These are phyloP conservation scores for Deroplatys truncata DNA, from an alignment of 2,888 invertebrate genomes.

Conservation along the genomic window DNA sequence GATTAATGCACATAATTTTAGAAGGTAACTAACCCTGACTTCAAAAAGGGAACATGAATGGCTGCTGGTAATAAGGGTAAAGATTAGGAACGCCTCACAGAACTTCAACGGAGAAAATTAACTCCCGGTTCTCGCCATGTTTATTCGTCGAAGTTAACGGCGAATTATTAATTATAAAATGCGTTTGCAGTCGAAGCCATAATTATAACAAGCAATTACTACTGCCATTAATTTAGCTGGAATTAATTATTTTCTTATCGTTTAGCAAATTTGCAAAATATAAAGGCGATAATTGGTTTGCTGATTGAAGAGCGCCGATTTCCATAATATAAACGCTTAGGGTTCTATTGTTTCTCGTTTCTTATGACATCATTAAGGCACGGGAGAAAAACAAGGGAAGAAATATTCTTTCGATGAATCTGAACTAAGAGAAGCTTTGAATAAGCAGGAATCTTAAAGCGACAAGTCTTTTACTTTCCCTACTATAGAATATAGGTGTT, in stretches of 20 bases:
- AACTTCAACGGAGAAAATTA: not conserved
- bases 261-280: not conserved
- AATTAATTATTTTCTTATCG: not conserved
- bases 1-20: too few species aligned
- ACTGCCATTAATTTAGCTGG: not conserved
- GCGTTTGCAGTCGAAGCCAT: not conserved
- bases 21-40: too few species aligned
- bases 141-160: not conserved
- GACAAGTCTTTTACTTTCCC: too few species aligned
- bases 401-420: not conserved
- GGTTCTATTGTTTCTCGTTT: not conserved
- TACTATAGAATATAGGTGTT: too few species aligned
- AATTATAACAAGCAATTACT: not conserved
- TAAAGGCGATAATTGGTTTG: not conserved
- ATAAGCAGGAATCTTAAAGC: too few species aligned
- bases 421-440: too few species aligned
- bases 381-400: not conserved
- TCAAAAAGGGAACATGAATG: too few species aligned
- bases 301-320: not conserved
- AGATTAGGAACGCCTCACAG: not conserved
- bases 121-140: not conserved
- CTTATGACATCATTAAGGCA: not conserved
- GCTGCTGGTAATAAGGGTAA: too few species aligned
- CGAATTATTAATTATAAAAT: not conserved
- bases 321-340: not conserved